Conservation (phyloP, 2,113 vertebrate genomes). For the Tragelaphus strepsiceros region DNA sequence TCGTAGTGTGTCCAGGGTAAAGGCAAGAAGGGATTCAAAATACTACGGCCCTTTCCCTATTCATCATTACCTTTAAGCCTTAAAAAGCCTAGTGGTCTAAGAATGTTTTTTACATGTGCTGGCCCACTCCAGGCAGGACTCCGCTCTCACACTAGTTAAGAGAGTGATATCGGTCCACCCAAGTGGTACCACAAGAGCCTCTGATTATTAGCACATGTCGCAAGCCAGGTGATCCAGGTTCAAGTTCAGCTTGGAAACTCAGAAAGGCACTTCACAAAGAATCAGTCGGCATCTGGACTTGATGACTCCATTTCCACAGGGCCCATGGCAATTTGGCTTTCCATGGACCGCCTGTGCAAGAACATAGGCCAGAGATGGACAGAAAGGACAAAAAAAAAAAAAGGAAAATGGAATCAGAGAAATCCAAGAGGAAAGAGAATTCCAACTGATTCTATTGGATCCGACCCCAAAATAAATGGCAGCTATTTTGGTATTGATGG, state of each 20-base stretch:
- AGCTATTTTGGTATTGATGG: background rate
- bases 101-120: background rate
- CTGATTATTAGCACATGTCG: no score
- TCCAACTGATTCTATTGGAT: background rate
- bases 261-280: background rate
- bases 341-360: background rate
- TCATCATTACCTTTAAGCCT: background rate
- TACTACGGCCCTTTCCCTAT: background rate
- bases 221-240: no score
- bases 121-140: background rate
- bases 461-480: background rate
- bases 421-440: background rate
- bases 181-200: background rate
- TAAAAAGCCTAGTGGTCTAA: background rate
- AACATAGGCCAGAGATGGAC: background rate
- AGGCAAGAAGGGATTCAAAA: background rate
- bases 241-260: background rate
- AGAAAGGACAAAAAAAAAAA: background rate
- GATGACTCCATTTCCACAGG: background rate
- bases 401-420: background rate
- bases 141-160: no score
- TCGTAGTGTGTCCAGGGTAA: background rate
- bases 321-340: rapidly evolving
- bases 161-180: background rate
- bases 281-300: background rate